Evolutionary conservation across 2,113 vertebrate species (phyloP), one percentile per base, ranked within the genome.

Genomic region (Channa argus): DNA sequence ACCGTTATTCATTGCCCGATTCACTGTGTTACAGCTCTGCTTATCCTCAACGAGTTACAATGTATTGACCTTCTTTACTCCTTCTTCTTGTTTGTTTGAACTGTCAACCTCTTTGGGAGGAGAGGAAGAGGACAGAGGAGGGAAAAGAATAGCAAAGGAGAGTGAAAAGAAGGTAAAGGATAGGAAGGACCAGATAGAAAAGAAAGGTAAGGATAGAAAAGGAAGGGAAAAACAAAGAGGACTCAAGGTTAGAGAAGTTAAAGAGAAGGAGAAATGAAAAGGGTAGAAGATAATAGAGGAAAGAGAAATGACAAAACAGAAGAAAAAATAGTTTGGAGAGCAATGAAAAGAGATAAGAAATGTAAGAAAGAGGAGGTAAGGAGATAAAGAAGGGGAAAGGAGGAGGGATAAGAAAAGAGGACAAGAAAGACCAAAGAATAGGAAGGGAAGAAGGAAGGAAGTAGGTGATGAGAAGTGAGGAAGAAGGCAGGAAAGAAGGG

Each of bases 21-120:
- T 76, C 60, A 58, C 34, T 8, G n/a, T 50, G 33, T 47, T 9
- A 6, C 55, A 38, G 1, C 60, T 49, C 24, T 33, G 47, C 14
- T 15, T 10, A 1, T 64, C 15, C 43, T 54, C 68, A 71, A 50
- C 59, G 39, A 68, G 51, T 46, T 50, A 4, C 39, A 58, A 59
- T 13, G 13, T 13, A 9, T 12, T 46, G 15, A 50, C 53, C 38
- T 70, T 24, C 37, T 54, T 58, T 36, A 44, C 15, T 52, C 3
- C 44, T 47, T 6, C 9, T 15, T 66, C 2, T 8, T 33, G 41
- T 70, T 59, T 85, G 46, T 56, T 54, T 63, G 14, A 67, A 64
- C 15, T 61, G 63, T 49, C 39, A 45, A n/a, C 13, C 8, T 66
- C 44, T 43, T 14, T 44, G 13, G 51, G 24, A 43, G 5, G 34